Conservation (phyloP, 2,797 vertebrate species). For the Sebastes hubbsi region DNA sequence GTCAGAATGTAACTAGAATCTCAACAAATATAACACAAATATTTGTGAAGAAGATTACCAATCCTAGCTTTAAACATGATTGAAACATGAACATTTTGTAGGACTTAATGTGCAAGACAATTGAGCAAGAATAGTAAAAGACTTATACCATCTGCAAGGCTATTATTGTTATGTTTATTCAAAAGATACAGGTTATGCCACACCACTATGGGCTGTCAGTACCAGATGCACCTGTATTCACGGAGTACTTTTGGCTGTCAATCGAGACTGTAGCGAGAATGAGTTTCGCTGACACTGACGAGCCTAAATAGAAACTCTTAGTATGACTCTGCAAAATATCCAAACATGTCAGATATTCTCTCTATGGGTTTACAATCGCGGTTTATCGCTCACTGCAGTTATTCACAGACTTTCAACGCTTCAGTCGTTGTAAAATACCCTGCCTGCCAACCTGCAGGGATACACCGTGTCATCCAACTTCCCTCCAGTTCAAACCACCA, state of each 20-base stretch:
- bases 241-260: background rate
- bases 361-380: background rate
- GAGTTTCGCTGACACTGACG: background rate
- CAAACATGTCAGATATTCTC: background rate
- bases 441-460: constrained; percentile 19
- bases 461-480: constrained; percentile 15
- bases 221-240: background rate
- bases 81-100: background rate
- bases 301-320: background rate
- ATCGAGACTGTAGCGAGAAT: background rate
- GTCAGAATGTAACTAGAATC: background rate
- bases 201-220: background rate
- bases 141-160: background rate
- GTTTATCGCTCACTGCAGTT: background rate
- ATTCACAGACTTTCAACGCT: background rate
- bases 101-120: background rate
- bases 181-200: background rate
- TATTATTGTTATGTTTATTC: background rate
- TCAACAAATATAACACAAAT: background rate
- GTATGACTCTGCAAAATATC: background rate
- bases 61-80: background rate
- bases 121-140: background rate
- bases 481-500: constrained; percentile 18
- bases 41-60: background rate
- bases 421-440: background rate